phyloP scores from a whole-genome alignment of 2,888 invertebrate species.

The Acutogordius australiensis region DNA sequence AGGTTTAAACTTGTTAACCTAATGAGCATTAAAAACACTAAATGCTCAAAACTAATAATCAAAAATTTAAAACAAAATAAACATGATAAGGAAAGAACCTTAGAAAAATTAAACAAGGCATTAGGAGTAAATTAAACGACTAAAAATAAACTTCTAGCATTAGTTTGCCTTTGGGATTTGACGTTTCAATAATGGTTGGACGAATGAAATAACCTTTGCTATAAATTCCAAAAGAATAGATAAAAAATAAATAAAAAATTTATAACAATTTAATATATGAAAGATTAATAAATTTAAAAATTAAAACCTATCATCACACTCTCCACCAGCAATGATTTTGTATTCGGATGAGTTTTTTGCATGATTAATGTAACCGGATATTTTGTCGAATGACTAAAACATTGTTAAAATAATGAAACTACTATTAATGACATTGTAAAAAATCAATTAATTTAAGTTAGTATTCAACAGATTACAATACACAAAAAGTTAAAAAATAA shows the following conservation, averaged over 20 bases:
- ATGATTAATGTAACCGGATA: slow-evolving; percentile 55
- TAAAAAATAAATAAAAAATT: slow-evolving; percentile 12
- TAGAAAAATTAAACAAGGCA: too few species aligned
- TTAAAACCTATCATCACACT: slow-evolving; percentile 35
- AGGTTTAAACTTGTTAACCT: too few species aligned
- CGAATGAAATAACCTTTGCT: slow-evolving; percentile 58
- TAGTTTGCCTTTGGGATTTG: slow-evolving; percentile 43
- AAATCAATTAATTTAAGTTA: too few species aligned
- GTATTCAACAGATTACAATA: too few species aligned
- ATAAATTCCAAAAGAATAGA: slow-evolving; percentile 15
- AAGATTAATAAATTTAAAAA: slow-evolving; percentile 26
- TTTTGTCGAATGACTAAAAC: slow-evolving; percentile 45
- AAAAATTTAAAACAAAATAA: too few species aligned
- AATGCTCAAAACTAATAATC: too few species aligned
- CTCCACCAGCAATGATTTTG: slow-evolving; percentile 57
- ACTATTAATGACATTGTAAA: too few species aligned
- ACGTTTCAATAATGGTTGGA: slow-evolving; percentile 61
- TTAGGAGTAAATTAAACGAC: too few species aligned
- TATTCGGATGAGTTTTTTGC: slow-evolving; percentile 42
- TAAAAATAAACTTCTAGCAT: slow-evolving; percentile 23
- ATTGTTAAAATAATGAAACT: too few species aligned
- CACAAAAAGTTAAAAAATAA: slow-evolving; percentile 11
- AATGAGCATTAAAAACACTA: too few species aligned
- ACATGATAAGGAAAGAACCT: too few species aligned
- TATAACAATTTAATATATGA: not conserved